These are phyloP conservation scores for Mixornis gularis DNA, from an alignment of 2,113 vertebrate genomes.

Conservation along the genomic window DNA sequence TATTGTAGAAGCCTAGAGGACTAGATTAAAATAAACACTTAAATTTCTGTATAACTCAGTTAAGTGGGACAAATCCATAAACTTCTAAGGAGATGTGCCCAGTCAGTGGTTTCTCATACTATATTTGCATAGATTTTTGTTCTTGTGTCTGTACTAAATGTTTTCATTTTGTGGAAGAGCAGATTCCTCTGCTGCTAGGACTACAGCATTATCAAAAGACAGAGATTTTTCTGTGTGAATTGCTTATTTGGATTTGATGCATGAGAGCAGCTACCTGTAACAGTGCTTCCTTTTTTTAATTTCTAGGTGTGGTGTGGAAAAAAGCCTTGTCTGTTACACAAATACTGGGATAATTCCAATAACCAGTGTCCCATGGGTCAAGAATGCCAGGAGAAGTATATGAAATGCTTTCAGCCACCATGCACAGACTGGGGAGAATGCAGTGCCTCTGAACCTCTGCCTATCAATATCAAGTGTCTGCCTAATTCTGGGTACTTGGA, in stretches of 20 bases:
- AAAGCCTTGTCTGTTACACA: slow-evolving; percentile 80
- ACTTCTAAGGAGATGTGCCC: background rate
- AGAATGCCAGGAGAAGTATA: slow-evolving; percentile 76
- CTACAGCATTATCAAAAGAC: background rate
- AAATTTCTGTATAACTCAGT: background rate
- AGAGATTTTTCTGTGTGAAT: background rate
- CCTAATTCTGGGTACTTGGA: slow-evolving; percentile 83
- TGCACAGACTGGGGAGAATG: slow-evolving; percentile 89
- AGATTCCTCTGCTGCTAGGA: background rate
- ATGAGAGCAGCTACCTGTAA: background rate
- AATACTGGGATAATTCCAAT: slow-evolving; percentile 26
- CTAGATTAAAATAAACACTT: background rate
- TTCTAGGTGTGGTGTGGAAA: slow-evolving; percentile 87
- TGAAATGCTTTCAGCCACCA: slow-evolving; percentile 84
- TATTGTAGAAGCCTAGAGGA: background rate
- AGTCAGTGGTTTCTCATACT: background rate
- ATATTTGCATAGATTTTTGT: background rate
- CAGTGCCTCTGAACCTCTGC: slow-evolving; percentile 68
- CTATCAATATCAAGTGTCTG: slow-evolving; percentile 76
- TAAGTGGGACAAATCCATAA: background rate
- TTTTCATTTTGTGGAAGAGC: background rate
- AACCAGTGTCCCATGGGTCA: slow-evolving; percentile 79
- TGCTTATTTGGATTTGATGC: background rate
- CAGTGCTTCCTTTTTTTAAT: background rate
- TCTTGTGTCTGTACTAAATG: background rate